phyloP scores from a whole-genome alignment of 2,113 vertebrate genomes.

The Gavialis gangeticus region DNA sequence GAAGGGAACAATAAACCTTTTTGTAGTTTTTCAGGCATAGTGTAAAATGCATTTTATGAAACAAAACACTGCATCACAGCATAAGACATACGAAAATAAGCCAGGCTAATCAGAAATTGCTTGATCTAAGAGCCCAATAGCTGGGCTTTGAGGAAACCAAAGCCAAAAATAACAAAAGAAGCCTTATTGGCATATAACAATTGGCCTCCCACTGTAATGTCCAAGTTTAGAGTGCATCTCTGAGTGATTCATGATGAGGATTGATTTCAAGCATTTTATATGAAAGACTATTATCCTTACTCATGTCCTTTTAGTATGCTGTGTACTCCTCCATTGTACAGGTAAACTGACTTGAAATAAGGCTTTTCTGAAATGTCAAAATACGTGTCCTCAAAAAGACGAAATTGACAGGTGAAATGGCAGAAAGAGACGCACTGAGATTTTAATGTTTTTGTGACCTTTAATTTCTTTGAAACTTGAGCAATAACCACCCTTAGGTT shows the following conservation, averaged over 20 bases:
- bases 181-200: not conserved
- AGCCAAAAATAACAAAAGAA: not conserved
- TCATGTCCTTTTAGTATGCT: not conserved
- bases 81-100: not conserved
- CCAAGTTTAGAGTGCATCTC: not conserved
- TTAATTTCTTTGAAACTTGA: not conserved
- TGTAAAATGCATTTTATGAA: no score
- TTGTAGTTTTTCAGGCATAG: no score
- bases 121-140: not conserved
- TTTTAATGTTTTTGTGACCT: not conserved
- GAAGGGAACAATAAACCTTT: no score
- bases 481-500: no score
- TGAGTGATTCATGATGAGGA: not conserved
- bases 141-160: not conserved
- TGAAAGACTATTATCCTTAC: not conserved
- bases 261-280: not conserved
- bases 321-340: not conserved
- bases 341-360: not conserved
- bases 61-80: no score
- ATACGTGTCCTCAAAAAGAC: not conserved
- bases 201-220: not conserved
- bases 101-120: not conserved
- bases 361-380: not conserved
- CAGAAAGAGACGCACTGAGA: not conserved
- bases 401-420: not conserved